Evolutionary conservation across 2,888 invertebrate species (phyloP).

Genomic region (Folsomia candida): DNA sequence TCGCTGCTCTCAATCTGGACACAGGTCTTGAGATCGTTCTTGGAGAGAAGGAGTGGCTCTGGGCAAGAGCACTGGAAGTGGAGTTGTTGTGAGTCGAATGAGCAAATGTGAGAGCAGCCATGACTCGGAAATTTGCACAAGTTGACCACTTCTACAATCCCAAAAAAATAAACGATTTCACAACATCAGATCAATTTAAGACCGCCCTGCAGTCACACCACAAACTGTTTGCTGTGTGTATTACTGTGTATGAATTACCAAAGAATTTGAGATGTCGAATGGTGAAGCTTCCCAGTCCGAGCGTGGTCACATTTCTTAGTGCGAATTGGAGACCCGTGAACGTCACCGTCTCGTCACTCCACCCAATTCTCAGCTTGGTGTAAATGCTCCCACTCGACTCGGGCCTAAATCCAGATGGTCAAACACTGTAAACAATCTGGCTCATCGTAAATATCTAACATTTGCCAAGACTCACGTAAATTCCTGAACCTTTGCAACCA

Average conservation of each 20-base stretch:
- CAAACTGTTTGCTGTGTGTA: too few species aligned
- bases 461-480: neutral
- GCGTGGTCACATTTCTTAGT: conserved; percentile 21
- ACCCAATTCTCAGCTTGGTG: conserved; percentile 66
- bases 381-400: conserved; percentile 61
- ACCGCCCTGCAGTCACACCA: too few species aligned
- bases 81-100: conserved; percentile 63
- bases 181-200: conserved; percentile 3
- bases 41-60: conserved; percentile 58
- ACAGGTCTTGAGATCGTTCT: conserved; percentile 57
- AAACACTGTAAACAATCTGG: too few species aligned
- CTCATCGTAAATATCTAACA: too few species aligned
- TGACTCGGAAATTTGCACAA: conserved; percentile 65
- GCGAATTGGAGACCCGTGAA: conserved; percentile 54
- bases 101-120: conserved; percentile 66
- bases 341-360: conserved; percentile 61
- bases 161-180: neutral
- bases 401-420: conserved; percentile 3
- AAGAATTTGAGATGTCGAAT: conserved; percentile 24
- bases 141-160: conserved; percentile 60
- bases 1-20: conserved; percentile 49
- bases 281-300: conserved; percentile 13
- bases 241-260: neutral
- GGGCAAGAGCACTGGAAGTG: conserved; percentile 69
- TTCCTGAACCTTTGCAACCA: neutral